Evolutionary conservation across 2,113 vertebrate genomes (phyloP), one percentile per base, ranked within the genome.

Genomic region (Oostethus manadensis): DNA sequence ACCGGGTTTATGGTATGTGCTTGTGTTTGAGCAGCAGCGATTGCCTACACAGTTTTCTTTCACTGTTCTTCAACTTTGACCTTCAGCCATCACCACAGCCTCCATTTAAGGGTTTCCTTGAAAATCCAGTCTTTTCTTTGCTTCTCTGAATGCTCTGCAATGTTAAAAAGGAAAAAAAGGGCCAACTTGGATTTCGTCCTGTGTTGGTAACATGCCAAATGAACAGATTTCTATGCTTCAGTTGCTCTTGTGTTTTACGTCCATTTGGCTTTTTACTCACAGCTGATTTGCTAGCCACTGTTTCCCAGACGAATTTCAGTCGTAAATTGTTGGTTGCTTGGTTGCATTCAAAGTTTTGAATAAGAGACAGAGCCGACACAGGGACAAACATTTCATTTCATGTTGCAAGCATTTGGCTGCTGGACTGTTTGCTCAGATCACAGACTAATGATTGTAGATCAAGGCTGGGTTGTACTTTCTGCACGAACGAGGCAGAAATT

Each of bases 201-300:
- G 46, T 71, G 18, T 64, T 74, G 76, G 62, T 58, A 10, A 22
- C 15, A 47, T 2, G 70, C 78, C 80, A 78, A 17, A 60, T 73
- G 55, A 78, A 57, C 61, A 61, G 35, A 48, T 80, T 78, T 64
- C 62, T 68, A 20, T 78, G 50, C 70, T 33, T 70, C 42, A 15
- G 26, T 49, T 26, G 64, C 53, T 53, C 40, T 23, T 26, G 21
- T 38, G 21, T 38, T 64, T 65, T 60, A 20, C 47, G 56, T 47
- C 53, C 11, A 58, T 54, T 63, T 64, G 40, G 11, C 46, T 49
- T 16, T 64, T 14, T 22, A 26, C 63, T 17, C 20, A 50, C 60
- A 53, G 51, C 10, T 48, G 51, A 47, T 55, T 70, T 57, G 46
- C 62, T 71, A 64, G 44, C 55, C 48, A 58, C 26, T 29, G 26